Conservation (phyloP, 2,113 vertebrate species). For the Siphamia tubifer region DNA sequence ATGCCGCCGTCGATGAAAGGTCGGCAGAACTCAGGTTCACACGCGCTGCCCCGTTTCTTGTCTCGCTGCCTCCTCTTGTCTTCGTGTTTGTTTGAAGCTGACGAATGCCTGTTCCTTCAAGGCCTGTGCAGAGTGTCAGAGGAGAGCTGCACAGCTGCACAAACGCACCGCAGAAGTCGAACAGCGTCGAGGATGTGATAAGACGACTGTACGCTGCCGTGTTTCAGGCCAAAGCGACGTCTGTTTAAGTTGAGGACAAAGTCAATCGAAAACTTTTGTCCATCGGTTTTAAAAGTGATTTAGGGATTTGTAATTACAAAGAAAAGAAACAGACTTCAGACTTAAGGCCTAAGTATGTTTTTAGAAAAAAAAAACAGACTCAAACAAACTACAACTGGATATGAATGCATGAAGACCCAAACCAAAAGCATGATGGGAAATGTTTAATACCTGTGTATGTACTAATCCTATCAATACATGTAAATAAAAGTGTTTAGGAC, state of each 20-base stretch:
- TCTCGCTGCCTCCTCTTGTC: constrained; percentile 40
- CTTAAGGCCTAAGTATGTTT: no score
- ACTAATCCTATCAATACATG: no score
- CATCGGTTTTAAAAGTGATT: no score
- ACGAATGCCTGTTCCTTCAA: constrained; percentile 45
- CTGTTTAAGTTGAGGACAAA: neutral
- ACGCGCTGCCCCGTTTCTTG: constrained; percentile 23
- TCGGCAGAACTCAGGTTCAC: constrained; percentile 62
- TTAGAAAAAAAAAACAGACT: no score
- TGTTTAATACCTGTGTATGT: no score
- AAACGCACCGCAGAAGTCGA: neutral
- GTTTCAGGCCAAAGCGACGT: neutral
- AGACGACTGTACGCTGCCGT: neutral
- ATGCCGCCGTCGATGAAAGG: constrained; percentile 52
- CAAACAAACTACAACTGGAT: no score
- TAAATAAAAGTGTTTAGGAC: no score
- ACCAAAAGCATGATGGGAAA: no score
- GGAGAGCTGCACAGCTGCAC: neutral
- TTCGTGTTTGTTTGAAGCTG: constrained; percentile 62
- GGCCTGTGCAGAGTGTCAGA: constrained; percentile 10
- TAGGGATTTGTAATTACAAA: no score
- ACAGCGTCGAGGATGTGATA: neutral
- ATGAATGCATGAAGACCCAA: no score
- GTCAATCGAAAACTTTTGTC: neutral
- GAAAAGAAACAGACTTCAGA: no score